These are phyloP conservation scores for Schizopygopsis pylzovi DNA, from an alignment of 2,797 vertebrate species.

Conservation along the genomic window DNA sequence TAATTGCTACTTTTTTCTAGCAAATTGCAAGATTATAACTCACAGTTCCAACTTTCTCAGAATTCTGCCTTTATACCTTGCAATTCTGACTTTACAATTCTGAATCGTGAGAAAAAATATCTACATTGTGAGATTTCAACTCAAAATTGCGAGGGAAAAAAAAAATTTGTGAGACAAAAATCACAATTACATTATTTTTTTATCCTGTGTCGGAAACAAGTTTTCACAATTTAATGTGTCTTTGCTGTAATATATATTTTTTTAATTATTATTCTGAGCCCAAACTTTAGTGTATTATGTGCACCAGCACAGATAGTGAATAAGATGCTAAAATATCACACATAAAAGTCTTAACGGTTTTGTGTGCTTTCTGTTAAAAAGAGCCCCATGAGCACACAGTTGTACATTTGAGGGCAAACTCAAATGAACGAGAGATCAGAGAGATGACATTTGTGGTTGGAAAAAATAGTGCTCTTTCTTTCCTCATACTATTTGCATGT, in stretches of 20 bases:
- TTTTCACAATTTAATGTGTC: neutral
- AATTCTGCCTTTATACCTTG: neutral
- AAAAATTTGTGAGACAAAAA: neutral
- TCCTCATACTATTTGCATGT: constrained; percentile 45
- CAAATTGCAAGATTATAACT: neutral
- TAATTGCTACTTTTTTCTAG: neutral
- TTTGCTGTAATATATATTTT: neutral
- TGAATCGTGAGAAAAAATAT: neutral
- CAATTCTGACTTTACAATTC: neutral
- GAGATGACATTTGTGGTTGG: constrained; percentile 61
- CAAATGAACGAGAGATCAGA: constrained; percentile 10
- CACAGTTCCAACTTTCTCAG: neutral
- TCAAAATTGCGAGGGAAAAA: neutral
- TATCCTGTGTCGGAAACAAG: neutral
- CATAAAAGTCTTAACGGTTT: neutral
- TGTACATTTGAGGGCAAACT: constrained; percentile 43
- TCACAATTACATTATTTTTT: neutral
- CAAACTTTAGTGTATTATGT: neutral
- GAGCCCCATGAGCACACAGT: constrained; percentile 1
- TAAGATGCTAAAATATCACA: constrained; percentile 4
- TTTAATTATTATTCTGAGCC: neutral
- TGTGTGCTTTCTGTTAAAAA: constrained; percentile 1
- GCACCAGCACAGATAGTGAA: neutral
- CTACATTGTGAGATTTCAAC: neutral
- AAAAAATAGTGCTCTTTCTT: constrained; percentile 43